These are phyloP conservation scores for Cardiocondyla obscurior DNA, from an alignment of 1,140 invertebrate genomes.

Conservation along the genomic window DNA sequence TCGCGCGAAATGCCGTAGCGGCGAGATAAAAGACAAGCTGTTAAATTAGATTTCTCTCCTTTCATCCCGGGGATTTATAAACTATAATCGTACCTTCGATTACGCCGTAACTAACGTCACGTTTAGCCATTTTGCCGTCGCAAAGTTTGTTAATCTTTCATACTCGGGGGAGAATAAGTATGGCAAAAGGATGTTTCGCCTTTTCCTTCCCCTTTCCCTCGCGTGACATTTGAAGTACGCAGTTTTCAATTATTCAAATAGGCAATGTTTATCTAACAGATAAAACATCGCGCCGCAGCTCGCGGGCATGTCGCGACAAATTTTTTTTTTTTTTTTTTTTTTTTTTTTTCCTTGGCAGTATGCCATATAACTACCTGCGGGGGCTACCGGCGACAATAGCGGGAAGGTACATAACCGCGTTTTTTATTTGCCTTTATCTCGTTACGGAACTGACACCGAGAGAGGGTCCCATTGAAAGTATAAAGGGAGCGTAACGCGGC, in stretches of 20 bases:
- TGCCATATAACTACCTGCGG: not conserved
- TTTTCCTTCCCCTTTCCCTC: no score
- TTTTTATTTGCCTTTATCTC: slow-evolving; percentile 30
- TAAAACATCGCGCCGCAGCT: not conserved
- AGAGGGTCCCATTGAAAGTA: not conserved
- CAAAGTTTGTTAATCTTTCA: not conserved
- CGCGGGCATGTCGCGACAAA: slow-evolving; percentile 2
- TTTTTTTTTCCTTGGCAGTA: not conserved
- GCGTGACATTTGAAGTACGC: not conserved
- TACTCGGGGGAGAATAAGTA: not conserved
- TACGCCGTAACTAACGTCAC: not conserved
- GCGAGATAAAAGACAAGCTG: not conserved
- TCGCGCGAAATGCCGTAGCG: not conserved
- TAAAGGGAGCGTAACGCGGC: not conserved
- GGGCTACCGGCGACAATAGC: not conserved
- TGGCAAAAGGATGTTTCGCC: not conserved
- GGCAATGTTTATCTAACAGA: not conserved
- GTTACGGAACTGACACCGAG: slow-evolving; percentile 19
- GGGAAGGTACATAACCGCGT: not conserved
- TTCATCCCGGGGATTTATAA: not conserved
- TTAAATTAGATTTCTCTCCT: not conserved
- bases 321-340: slow-evolving; percentile 3
- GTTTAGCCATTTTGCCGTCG: not conserved
- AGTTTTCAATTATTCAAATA: slow-evolving; percentile 30
- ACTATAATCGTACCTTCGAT: not conserved